Evolutionary conservation across 2,797 vertebrate genomes (phyloP), one percentile per base, ranked within the genome.

Genomic region (Liparis tanakae): DNA sequence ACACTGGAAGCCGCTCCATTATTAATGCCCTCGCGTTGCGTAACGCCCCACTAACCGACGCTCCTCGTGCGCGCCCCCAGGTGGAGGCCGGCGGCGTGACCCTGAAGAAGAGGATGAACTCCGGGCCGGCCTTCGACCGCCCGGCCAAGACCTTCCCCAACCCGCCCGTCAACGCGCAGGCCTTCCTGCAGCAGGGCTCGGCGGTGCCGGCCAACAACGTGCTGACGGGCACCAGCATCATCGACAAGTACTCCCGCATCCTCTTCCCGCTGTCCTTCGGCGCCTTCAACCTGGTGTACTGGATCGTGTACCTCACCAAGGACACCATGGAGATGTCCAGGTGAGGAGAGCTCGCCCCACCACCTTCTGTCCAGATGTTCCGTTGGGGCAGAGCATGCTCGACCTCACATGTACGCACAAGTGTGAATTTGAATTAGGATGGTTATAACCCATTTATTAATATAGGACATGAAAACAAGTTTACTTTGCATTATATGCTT

Each of bases 221-320:
- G 15, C 86, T 95, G 60, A 96, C 95, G 43, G 96, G 95, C 20
- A 97, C 96, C 46, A 99, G 97, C 90, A 99, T 98, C 94, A 99
- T 99, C 67, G 97, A 99, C 86, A 96, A 98, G 76, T 99, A 99
- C 85, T 98, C 97, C 7, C 96, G 97, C 87, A 97, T 99, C 76
- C 97, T 99, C 76, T 99, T 99, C 36, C 97, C 97, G 0, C 95
- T 99, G 69, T 97, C 97, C 1, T 99, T 99, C 82, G 97, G 97
- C 73, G 97, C 97, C 82, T 99, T 99, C 92, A 99, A 99, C 92
- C 93, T 99, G 72, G 97, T 99, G 33, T 99, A 99, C 91, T 99
- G 97, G 97, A 95, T 98, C 9, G 97, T 99, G 85, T 99, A 98
- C 87, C 96, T 99, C 88, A 98, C 97, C 82, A 98, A 97, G 93